These are phyloP conservation scores for Dicentrarchus labrax DNA, from an alignment of 2,113 vertebrate species.

Conservation along the genomic window DNA sequence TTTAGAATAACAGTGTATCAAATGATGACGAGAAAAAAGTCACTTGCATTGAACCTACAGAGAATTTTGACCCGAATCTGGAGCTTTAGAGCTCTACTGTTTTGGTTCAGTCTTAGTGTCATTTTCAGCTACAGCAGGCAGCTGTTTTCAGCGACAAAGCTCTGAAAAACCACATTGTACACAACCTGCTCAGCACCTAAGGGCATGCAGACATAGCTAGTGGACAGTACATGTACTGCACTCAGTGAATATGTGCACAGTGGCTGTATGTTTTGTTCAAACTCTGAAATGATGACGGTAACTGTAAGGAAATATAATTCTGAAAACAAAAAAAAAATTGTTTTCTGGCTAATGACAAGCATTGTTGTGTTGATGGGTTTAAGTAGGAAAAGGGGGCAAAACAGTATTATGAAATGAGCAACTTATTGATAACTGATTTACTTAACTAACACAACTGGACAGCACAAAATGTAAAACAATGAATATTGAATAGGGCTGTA, in stretches of 20 bases:
- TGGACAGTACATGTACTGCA: background rate
- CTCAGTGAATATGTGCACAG: background rate
- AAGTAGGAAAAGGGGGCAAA: background rate
- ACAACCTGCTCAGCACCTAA: too few species aligned
- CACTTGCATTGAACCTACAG: too few species aligned
- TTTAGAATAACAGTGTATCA: background rate
- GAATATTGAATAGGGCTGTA: background rate
- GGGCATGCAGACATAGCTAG: too few species aligned
- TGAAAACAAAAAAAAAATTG: background rate
- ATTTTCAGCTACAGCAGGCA: background rate
- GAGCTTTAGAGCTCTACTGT: background rate
- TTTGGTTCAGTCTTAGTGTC: background rate
- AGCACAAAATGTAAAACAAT: constrained; percentile 9
- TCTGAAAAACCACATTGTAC: too few species aligned
- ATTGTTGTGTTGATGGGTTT: background rate
- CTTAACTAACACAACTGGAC: background rate
- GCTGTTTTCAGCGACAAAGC: too few species aligned
- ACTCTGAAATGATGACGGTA: background rate
- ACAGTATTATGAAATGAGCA: background rate
- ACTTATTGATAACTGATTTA: background rate
- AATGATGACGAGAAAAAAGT: background rate
- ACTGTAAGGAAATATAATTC: background rate
- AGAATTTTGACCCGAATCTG: too few species aligned
- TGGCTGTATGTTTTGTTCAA: background rate
- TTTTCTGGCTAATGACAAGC: background rate